A percentile compares a stretch with the other conserved stretches of the same genome.
phyloP scores from a whole-genome alignment of 2,113 vertebrate genomes.

The Arvicanthis niloticus region DNA sequence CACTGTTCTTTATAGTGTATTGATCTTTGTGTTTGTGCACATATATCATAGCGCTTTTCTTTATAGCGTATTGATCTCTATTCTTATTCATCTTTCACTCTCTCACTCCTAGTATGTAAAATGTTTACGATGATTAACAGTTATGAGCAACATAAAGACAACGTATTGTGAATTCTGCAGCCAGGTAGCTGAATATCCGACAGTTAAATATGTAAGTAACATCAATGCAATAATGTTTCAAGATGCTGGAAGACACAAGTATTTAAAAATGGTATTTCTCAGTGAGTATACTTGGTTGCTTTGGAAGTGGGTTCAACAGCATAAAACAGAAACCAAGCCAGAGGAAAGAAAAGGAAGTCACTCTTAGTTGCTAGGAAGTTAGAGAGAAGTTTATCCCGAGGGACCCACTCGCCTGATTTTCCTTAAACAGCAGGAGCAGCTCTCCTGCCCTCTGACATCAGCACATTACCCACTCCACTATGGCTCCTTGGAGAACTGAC shows the following conservation, averaged over 20 bases:
- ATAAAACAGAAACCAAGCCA: not conserved
- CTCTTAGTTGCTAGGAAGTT: not conserved
- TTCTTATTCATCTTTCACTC: not conserved
- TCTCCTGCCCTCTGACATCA: not conserved
- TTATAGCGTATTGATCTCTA: not conserved
- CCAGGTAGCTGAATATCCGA: not conserved
- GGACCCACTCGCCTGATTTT: not conserved
- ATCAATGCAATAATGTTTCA: not conserved
- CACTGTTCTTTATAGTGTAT: not conserved
- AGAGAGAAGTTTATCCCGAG: not conserved
- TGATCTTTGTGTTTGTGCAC: not conserved
- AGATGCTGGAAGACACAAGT: not conserved
- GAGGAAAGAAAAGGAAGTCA: not conserved
- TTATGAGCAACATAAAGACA: constrained; percentile 1
- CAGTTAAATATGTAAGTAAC: not conserved
- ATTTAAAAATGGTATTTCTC: not conserved
- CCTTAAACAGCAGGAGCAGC: not conserved
- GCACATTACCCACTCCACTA: rapidly evolving
- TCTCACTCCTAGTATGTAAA: not conserved
- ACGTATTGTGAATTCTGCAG: not conserved
- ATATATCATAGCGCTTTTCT: too few relatives aligned
- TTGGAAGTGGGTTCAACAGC: not conserved
- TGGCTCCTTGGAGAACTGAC: not conserved
- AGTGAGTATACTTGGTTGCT: not conserved
- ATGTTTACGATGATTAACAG: not conserved